Percentiles rank a stretch among this genome's conserved stretches.
These are phyloP conservation scores for Pemphigus obesinymphae DNA, from an alignment of 1,140 invertebrate genomes.

Conservation along the genomic window DNA sequence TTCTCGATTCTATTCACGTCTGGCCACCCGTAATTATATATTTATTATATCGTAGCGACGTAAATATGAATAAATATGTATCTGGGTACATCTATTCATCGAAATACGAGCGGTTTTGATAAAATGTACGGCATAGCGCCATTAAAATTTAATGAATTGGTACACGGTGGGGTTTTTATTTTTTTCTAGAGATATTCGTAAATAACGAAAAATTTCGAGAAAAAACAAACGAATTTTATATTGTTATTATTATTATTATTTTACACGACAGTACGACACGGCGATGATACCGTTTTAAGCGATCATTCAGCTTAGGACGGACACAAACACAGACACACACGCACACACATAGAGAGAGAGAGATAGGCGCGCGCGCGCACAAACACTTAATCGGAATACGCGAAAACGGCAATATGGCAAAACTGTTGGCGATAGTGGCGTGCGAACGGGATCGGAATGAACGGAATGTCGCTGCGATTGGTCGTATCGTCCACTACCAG, in stretches of 20 bases:
- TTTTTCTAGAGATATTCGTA: too few relatives aligned
- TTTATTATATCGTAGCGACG: not conserved
- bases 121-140: not conserved
- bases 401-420: conserved; percentile 22
- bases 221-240: not conserved
- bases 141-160: not conserved
- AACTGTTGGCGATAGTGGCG: not conserved
- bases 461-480: not conserved
- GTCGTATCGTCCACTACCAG: too few relatives aligned
- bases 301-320: not conserved
- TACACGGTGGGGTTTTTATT: too few relatives aligned
- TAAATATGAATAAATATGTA: not conserved
- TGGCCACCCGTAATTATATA: not conserved
- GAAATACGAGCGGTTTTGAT: too few relatives aligned
- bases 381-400: not conserved
- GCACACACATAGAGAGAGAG: not conserved
- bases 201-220: not conserved
- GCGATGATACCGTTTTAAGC: conserved; percentile 11
- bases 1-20: not conserved
- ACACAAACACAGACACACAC: not conserved
- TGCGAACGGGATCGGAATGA: conserved; percentile 21
- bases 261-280: not conserved
- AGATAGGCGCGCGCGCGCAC: too few relatives aligned
- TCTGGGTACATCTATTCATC: too few relatives aligned
- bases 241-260: not conserved